Percentiles rank a stretch among this genome's conserved stretches.
Conservation (phyloP, 2,113 vertebrate genomes). For the Serinus canaria region DNA sequence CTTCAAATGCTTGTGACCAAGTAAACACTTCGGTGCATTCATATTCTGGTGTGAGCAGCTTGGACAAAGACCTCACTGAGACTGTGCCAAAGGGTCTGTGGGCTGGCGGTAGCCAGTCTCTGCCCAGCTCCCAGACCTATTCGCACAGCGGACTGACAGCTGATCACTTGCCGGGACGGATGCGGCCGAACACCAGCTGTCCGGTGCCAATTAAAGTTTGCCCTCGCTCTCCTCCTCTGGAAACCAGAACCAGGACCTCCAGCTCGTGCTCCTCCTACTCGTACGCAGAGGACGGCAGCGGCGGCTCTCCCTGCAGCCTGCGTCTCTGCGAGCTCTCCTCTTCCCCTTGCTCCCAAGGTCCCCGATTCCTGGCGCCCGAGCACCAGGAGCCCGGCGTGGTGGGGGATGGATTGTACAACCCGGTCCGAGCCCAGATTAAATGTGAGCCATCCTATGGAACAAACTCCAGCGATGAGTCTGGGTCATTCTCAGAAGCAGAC, state of each 20-base stretch:
- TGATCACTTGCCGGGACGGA: conserved; percentile 86
- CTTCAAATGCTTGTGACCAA: conserved; percentile 90
- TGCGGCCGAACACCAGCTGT: conserved; percentile 96
- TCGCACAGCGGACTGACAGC: conserved; percentile 79
- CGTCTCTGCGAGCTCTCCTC: conserved; percentile 98
- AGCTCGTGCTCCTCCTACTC: conserved; percentile 98
- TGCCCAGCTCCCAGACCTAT: conserved; percentile 90
- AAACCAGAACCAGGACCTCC: conserved; percentile 96
- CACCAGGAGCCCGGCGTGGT: conserved; percentile 87
- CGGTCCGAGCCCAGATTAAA: conserved; percentile 94
- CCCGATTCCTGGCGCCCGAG: conserved; percentile 86
- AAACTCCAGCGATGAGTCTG: conserved; percentile 98
- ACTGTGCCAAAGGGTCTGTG: conserved; percentile 91
- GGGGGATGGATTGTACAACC: conserved; percentile 86
- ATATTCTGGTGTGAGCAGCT: conserved; percentile 87
- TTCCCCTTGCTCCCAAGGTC: conserved; percentile 93
- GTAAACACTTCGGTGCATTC: conserved; percentile 89
- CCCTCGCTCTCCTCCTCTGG: conserved; percentile 93
- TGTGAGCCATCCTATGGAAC: conserved; percentile 98
- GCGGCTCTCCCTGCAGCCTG: conserved; percentile 95
- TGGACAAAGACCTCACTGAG: conserved; percentile 93
- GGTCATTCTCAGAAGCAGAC: conserved; percentile 98
- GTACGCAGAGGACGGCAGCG: conserved; percentile 94
- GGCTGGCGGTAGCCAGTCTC: conserved; percentile 89
- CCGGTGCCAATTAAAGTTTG: conserved; percentile 99